These are phyloP conservation scores for Eulacestoma nigropectus DNA, from an alignment of 2,113 vertebrate species.

Conservation along the genomic window DNA sequence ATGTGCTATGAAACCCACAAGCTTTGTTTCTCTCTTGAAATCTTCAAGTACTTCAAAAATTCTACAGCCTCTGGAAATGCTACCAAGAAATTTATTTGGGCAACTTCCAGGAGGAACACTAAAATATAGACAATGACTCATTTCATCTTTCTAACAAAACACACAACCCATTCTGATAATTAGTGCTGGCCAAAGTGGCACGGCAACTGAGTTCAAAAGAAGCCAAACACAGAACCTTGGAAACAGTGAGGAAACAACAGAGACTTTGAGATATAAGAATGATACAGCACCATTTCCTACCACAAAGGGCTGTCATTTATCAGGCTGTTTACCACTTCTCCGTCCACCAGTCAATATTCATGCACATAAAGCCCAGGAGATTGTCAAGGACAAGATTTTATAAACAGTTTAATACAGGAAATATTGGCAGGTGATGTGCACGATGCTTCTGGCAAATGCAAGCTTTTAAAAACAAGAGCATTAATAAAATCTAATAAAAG, in stretches of 20 bases:
- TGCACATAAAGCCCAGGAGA: neutral
- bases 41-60: neutral
- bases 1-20: neutral
- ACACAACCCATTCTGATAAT: neutral
- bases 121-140: neutral
- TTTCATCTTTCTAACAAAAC: neutral
- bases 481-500: neutral
- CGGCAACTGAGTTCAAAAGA: neutral
- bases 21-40: neutral
- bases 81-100: neutral
- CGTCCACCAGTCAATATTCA: neutral
- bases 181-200: neutral
- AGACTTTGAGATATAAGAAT: neutral
- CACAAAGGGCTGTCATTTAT: neutral
- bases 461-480: neutral
- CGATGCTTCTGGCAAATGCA: neutral
- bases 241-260: neutral
- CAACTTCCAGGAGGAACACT: neutral
- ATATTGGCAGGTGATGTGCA: neutral
- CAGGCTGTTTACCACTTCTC: neutral
- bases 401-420: neutral
- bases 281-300: neutral
- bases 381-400: neutral
- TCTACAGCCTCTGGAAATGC: neutral
- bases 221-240: neutral